Evolutionary conservation across 2,113 vertebrate species (phyloP).

Genomic region (Cryptomyrus ogoouensis): DNA sequence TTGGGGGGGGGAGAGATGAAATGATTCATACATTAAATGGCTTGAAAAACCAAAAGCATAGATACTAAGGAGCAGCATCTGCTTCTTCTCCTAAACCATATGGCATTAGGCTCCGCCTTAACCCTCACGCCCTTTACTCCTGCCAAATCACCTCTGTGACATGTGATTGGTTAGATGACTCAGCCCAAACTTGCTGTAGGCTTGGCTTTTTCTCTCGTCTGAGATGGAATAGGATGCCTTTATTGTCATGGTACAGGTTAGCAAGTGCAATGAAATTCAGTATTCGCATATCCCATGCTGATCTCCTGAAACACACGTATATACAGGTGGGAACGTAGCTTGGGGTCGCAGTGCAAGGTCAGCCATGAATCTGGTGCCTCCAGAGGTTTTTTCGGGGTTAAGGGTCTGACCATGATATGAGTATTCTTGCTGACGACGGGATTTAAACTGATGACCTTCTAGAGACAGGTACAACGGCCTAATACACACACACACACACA

Average conservation of each 20-base stretch:
- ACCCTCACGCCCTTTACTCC: not conserved
- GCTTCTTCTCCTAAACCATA: not conserved
- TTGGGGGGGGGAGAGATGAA: not conserved
- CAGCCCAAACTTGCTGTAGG: not conserved
- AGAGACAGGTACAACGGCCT: not conserved
- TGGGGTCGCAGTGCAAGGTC: not conserved
- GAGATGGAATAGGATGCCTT: not conserved
- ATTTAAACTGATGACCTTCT: not conserved
- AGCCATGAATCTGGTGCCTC: not conserved
- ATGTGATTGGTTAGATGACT: not conserved
- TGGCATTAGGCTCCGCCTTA: not conserved
- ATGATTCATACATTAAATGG: not conserved
- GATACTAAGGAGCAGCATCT: not conserved
- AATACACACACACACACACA: too few relatives aligned
- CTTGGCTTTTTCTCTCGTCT: not conserved
- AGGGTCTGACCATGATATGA: not conserved
- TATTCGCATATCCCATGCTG: not conserved
- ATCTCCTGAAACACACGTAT: not conserved
- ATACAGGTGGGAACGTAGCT: not conserved
- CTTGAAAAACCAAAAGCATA: not conserved
- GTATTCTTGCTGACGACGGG: not conserved
- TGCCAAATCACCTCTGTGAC: not conserved
- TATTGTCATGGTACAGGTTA: not conserved
- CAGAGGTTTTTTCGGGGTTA: not conserved
- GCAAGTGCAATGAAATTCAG: not conserved